Conservation (phyloP, 2,113 vertebrate species). For the Coturnix japonica region DNA sequence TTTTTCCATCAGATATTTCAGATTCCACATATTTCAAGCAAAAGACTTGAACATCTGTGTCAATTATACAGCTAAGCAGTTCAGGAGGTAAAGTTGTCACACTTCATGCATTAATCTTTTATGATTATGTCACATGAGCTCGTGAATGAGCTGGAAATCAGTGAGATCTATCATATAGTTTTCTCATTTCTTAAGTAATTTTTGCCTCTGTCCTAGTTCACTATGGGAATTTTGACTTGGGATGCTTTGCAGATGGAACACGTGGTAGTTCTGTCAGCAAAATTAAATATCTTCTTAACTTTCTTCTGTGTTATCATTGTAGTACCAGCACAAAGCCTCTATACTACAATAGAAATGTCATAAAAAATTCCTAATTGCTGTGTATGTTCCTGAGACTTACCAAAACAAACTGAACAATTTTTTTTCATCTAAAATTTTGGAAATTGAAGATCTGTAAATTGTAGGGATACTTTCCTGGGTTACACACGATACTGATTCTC, state of each 20-base stretch:
- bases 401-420: not conserved
- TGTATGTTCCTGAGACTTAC: not conserved
- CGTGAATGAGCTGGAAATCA: not conserved
- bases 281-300: not conserved
- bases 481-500: not conserved
- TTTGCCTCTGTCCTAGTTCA: not conserved
- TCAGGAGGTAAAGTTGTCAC: not conserved
- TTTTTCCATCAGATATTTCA: not conserved
- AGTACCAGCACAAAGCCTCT: not conserved
- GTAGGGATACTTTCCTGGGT: not conserved
- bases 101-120: not conserved
- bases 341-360: not conserved
- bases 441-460: not conserved
- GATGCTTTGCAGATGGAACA: not conserved
- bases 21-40: not conserved
- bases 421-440: not conserved
- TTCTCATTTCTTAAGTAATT: not conserved
- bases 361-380: not conserved
- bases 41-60: not conserved
- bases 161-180: not conserved
- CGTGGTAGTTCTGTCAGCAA: not conserved
- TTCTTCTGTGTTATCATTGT: not conserved
- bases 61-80: not conserved
- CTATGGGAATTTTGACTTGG: not conserved
- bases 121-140: not conserved